Evolutionary conservation across 2,113 vertebrate genomes (phyloP), one percentile per base, ranked within the genome.

Genomic region (Channa maculata): DNA sequence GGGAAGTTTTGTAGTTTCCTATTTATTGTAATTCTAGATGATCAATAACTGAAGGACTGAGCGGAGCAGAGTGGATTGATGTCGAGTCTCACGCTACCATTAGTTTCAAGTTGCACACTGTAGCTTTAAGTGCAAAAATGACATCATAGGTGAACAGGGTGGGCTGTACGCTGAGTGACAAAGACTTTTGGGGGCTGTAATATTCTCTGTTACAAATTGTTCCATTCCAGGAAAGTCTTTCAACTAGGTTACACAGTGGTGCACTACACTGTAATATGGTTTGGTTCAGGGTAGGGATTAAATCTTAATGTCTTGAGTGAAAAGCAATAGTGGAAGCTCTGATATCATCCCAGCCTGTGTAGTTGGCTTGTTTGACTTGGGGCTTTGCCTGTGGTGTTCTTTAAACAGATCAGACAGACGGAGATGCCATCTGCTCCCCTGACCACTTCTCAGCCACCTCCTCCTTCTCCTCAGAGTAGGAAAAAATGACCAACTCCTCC

Each of bases 331-430:
- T 60, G 64, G 71, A 62, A 70, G 67, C 58, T 53, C 53, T 82
- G 74, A 86, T 76, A 75, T 88, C 76, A 68, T 62, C 58, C 24
- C 13, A 10, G 59, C 24, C 69, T 37, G 2, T 65, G 69, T 46
- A 43, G 54, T 49, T 45, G 75, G 67, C 77, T 66, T 85, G 86
- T 92, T 84, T 82, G 60, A 71, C 80, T 91, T 76, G 87, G 77
- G 70, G 77, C 80, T 46, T 85, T 13, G 82, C 87, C 86, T 64
- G 80, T 65, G 4, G 84, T 58, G 88, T 69, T 80, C 72, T 82
- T 88, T 86, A 84, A 92, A 84, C 84, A 82, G 73, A 89, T 43
- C 82, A 84, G 84, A 81, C 87, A 86, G 86, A 86, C 51, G 74
- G 90, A 85, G 86, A 86, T 50, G 85, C 85, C 85, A 91, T 89